phyloP scores from a whole-genome alignment of 2,888 invertebrate genomes.

The Thecocarcelia acutangulata region DNA sequence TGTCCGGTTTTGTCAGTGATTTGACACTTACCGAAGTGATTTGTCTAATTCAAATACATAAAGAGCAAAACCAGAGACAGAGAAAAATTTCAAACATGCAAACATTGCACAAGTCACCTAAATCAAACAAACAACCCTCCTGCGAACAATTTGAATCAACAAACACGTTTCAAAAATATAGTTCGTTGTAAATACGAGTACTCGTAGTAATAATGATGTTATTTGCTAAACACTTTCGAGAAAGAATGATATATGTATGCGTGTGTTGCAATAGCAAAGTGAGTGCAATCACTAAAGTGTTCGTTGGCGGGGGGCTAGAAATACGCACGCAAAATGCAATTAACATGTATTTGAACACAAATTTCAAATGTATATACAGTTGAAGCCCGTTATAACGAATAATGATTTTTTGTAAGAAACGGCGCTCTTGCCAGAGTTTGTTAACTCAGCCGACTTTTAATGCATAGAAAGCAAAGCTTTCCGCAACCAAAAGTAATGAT shows the following conservation, averaged over 20 bases:
- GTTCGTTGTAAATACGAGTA: background rate
- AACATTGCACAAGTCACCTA: slow-evolving; percentile 39
- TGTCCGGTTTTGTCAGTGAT: slow-evolving; percentile 70
- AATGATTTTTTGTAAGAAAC: no score
- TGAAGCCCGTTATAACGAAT: background rate
- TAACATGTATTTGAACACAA: slow-evolving; percentile 13
- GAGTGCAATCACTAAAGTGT: background rate
- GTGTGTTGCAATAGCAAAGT: background rate
- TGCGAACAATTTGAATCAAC: background rate
- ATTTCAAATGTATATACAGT: background rate
- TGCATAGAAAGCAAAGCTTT: no score
- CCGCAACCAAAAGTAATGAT: no score
- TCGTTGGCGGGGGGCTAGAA: background rate
- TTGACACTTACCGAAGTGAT: slow-evolving; percentile 71
- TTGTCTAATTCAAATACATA: slow-evolving; percentile 61
- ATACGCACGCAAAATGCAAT: slow-evolving; percentile 3
- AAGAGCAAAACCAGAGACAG: background rate
- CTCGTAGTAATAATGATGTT: slow-evolving; percentile 26
- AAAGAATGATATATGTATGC: background rate
- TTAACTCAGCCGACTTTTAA: no score
- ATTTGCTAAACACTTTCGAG: slow-evolving; percentile 9
- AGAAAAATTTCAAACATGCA: slow-evolving; percentile 39
- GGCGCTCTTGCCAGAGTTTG: no score
- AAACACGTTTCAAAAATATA: slow-evolving; percentile 17
- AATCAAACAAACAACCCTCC: slow-evolving; percentile 43